These are phyloP conservation scores for Leucophenga montana DNA, from an alignment of 2,888 invertebrate species.

Conservation along the genomic window DNA sequence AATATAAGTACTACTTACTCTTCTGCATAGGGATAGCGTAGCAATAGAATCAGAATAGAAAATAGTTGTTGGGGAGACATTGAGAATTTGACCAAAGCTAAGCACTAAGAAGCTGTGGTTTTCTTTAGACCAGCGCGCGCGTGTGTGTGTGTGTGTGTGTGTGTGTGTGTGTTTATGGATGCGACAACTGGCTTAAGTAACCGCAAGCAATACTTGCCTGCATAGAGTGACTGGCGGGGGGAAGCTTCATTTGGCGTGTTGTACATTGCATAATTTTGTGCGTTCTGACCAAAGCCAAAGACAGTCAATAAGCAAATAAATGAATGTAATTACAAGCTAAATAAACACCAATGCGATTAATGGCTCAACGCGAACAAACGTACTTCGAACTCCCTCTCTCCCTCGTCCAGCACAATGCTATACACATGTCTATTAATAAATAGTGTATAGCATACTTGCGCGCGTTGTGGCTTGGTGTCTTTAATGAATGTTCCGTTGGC, in stretches of 20 bases:
- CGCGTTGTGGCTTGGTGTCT: no score
- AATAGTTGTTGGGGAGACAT: no score
- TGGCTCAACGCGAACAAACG: slow-evolving; percentile 43
- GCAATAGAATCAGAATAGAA: not conserved
- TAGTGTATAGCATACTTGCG: not conserved
- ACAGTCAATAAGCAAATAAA: slow-evolving; percentile 72
- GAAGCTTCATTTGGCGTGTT: not conserved
- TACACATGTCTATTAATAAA: slow-evolving; percentile 2
- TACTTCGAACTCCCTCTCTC: not conserved
- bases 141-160: not conserved
- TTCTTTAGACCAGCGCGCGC: no score
- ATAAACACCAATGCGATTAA: slow-evolving; percentile 69
- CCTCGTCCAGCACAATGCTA: not conserved
- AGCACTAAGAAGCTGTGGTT: not conserved
- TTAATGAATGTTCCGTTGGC: no score
- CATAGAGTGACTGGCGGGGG: no score
- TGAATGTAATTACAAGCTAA: slow-evolving; percentile 70
- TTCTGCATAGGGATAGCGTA: no score
- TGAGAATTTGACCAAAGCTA: no score
- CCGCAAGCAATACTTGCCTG: not conserved
- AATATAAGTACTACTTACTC: not conserved
- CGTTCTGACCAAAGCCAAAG: no score
- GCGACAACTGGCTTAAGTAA: slow-evolving; percentile 9
- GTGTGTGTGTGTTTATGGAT: not conserved
- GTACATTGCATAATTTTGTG: not conserved